These are phyloP conservation scores for Drymodes brunneopygia DNA, from an alignment of 2,113 vertebrate species.

Conservation along the genomic window DNA sequence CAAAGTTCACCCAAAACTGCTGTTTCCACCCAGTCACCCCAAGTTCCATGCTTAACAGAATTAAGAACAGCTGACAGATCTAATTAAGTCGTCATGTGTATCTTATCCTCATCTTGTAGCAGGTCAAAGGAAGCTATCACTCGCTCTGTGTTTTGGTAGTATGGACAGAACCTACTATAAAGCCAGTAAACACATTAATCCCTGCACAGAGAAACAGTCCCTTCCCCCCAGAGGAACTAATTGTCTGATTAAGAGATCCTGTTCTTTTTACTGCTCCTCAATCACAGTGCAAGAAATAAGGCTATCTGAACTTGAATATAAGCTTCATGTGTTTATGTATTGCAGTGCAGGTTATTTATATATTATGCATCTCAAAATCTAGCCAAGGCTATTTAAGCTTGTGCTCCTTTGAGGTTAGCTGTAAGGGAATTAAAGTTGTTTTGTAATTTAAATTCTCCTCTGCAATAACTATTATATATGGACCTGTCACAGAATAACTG, in stretches of 20 bases:
- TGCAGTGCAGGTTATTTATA: neutral
- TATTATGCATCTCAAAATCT: neutral
- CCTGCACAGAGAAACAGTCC: neutral
- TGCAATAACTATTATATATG: neutral
- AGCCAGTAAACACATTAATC: neutral
- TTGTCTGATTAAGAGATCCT: neutral
- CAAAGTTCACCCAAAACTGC: neutral
- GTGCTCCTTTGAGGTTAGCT: neutral
- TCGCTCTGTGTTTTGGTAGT: neutral
- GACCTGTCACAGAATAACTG: neutral
- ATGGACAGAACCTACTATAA: neutral
- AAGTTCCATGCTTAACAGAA: neutral
- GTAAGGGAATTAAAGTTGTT: neutral
- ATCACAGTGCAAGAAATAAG: neutral
- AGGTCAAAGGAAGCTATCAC: neutral
- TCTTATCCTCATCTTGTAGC: neutral
- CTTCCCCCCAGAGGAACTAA: neutral
- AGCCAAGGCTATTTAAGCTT: slow-evolving; percentile 14
- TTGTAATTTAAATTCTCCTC: neutral
- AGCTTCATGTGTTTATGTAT: neutral
- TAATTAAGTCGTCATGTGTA: neutral
- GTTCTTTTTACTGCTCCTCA: neutral
- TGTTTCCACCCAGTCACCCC: neutral
- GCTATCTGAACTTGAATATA: neutral
- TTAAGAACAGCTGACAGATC: neutral